Conservation (phyloP, 2,888 invertebrate species). For the Lagria hirta region DNA sequence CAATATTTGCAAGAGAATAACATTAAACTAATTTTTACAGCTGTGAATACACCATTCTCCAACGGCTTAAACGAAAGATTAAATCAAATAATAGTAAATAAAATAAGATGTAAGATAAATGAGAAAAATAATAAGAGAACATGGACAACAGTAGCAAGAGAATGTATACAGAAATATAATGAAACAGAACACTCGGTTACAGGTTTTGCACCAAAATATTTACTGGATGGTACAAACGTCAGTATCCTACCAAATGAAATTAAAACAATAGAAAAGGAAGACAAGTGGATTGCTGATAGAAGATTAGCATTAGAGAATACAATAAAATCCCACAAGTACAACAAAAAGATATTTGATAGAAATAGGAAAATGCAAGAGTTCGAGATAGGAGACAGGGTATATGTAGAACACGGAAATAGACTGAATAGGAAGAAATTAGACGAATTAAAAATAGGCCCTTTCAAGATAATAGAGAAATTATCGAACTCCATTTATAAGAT, state of each 20-base stretch:
- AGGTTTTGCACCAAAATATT: constrained; percentile 34
- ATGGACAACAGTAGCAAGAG: constrained; percentile 37
- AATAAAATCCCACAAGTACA: constrained; percentile 35
- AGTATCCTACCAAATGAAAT: not conserved
- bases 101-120: constrained; percentile 36
- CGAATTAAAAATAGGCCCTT: too few species aligned
- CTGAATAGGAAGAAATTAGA: too few species aligned
- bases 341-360: constrained; percentile 39
- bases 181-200: constrained; percentile 19
- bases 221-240: constrained; percentile 31
- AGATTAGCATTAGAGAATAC: constrained; percentile 34
- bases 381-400: too few species aligned
- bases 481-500: too few species aligned
- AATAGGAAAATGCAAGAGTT: too few species aligned
- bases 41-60: constrained; percentile 30
- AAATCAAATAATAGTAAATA: constrained; percentile 36
- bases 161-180: constrained; percentile 30
- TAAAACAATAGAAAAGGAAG: constrained; percentile 8
- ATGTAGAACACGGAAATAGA: too few species aligned
- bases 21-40: constrained; percentile 27
- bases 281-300: constrained; percentile 30
- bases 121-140: constrained; percentile 28
- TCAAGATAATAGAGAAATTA: too few species aligned
- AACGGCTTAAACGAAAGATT: constrained; percentile 35
- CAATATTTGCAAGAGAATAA: constrained; percentile 30